These are phyloP conservation scores for Uropsilus gracilis DNA, from an alignment of 2,113 vertebrate genomes.

Conservation along the genomic window DNA sequence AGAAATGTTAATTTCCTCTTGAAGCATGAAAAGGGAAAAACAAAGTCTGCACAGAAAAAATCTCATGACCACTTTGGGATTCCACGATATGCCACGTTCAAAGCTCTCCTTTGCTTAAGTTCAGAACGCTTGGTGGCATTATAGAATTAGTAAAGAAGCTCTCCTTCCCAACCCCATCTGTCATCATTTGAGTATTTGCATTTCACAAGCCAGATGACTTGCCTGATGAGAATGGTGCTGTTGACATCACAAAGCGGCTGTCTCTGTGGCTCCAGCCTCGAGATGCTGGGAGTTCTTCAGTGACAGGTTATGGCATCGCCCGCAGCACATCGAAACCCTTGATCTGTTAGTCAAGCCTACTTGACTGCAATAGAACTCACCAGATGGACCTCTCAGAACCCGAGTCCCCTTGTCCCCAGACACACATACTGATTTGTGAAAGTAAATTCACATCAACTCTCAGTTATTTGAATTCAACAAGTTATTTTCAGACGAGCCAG, in stretches of 20 bases:
- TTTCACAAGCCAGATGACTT: constrained; percentile 40
- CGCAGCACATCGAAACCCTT: neutral
- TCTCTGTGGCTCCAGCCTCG: neutral
- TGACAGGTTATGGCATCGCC: neutral
- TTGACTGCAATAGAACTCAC: neutral
- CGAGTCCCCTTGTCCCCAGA: neutral
- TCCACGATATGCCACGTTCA: rapidly evolving
- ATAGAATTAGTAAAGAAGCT: neutral
- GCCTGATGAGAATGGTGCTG: neutral
- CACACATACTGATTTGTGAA: neutral
- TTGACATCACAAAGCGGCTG: neutral
- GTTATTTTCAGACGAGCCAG: constrained; percentile 53
- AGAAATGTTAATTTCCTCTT: neutral
- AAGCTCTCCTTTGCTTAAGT: neutral
- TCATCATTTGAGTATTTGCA: constrained; percentile 37
- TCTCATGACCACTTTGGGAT: neutral
- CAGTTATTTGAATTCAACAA: neutral
- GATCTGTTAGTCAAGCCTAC: neutral
- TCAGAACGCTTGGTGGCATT: neutral
- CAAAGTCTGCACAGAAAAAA: neutral
- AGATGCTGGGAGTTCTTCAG: neutral
- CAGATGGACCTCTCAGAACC: neutral
- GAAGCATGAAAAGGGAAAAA: neutral
- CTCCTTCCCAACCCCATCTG: constrained; percentile 35
- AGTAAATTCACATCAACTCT: neutral